Evolutionary conservation across 2,797 vertebrate genomes (phyloP).

Genomic region (Trachops cirrhosus): DNA sequence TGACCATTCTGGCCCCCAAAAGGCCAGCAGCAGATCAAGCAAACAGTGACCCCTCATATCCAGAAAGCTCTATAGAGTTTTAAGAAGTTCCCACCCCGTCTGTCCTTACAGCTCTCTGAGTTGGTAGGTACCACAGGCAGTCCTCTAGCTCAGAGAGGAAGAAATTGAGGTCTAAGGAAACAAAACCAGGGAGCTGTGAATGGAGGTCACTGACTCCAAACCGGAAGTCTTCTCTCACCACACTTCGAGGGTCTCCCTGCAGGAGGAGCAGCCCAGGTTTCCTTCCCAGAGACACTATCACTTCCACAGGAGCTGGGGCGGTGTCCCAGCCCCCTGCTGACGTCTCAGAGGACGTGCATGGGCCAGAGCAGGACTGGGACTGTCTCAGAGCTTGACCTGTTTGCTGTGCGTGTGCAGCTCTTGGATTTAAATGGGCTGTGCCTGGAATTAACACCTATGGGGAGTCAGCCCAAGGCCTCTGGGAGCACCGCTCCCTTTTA

Average conservation of each 20-base stretch:
- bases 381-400: neutral
- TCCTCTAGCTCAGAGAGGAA: neutral
- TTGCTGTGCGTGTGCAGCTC: accelerated
- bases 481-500: neutral
- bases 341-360: accelerated
- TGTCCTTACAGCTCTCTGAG: neutral
- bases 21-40: neutral
- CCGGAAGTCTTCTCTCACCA: neutral
- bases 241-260: neutral
- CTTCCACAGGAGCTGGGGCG: neutral
- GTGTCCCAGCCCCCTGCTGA: neutral
- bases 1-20: neutral
- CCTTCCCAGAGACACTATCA: neutral
- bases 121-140: neutral
- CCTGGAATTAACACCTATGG: neutral
- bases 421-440: no score
- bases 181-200: neutral
- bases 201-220: neutral
- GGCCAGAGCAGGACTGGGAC: neutral
- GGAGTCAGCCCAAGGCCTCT: accelerated
- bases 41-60: neutral
- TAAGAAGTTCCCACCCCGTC: neutral
- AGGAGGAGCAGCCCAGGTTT: neutral
- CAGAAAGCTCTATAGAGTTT: neutral
- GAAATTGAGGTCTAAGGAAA: neutral